Percentiles rank a stretch among this genome's conserved stretches.
Evolutionary conservation across 2,888 invertebrate genomes (phyloP).

Genomic region (Celastrina argiolus): DNA sequence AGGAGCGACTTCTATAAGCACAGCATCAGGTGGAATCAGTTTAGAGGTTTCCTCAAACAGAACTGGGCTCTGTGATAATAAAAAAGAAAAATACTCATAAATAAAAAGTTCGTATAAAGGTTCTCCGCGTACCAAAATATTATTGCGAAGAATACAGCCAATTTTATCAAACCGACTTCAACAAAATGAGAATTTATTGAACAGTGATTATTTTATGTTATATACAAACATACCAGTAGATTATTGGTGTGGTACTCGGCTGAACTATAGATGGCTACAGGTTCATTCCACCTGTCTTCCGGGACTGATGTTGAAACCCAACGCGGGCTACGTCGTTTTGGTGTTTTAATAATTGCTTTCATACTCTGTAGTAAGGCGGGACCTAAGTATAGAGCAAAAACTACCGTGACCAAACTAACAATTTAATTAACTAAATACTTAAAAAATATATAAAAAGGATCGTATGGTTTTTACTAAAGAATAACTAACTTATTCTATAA

Average conservation of each 20-base stretch:
- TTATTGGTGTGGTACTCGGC: slow-evolving; percentile 92
- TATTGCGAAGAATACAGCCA: no score
- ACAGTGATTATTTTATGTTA: no score
- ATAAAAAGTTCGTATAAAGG: no score
- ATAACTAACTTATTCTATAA: slow-evolving; percentile 28
- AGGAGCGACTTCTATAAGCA: slow-evolving; percentile 90
- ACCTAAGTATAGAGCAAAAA: slow-evolving; percentile 31
- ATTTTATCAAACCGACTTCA: no score
- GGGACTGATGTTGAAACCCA: slow-evolving; percentile 91
- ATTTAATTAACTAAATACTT: no score
- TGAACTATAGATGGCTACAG: slow-evolving; percentile 74
- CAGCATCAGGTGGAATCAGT: slow-evolving; percentile 85
- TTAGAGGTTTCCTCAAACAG: slow-evolving; percentile 85
- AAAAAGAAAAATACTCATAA: no score
- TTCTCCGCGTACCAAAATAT: no score
- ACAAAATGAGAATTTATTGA: no score
- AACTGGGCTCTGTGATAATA: slow-evolving; percentile 65
- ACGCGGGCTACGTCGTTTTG: slow-evolving; percentile 79
- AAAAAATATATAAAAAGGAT: no score
- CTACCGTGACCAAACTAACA: no score
- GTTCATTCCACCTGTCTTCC: slow-evolving; percentile 74
- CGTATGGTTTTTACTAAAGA: not conserved
- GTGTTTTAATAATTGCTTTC: slow-evolving; percentile 75
- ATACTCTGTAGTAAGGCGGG: slow-evolving; percentile 78
- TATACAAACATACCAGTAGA: slow-evolving; percentile 81